phyloP scores from a whole-genome alignment of 2,888 invertebrate species.

The Drosophila austrosaltans region DNA sequence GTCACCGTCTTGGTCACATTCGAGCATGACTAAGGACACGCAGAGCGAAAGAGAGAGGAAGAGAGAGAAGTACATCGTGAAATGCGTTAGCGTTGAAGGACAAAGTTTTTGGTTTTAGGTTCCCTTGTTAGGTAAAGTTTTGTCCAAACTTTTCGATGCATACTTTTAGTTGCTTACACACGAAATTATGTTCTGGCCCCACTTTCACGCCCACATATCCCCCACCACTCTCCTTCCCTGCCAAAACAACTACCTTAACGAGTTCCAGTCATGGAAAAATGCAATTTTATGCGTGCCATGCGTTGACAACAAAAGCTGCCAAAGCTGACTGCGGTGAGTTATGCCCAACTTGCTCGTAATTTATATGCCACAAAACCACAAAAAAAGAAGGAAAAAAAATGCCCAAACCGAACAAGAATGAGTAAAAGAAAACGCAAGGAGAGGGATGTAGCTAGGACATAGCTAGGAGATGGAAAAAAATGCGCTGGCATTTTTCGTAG shows the following conservation, averaged over 20 bases:
- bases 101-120: slow-evolving; percentile 53
- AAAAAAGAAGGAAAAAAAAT: slow-evolving; percentile 23
- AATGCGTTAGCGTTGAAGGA: slow-evolving; percentile 10
- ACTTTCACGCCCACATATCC: background rate
- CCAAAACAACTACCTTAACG: slow-evolving; percentile 9
- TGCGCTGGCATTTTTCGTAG: slow-evolving; percentile 4
- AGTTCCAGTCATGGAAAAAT: slow-evolving; percentile 56
- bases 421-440: slow-evolving; percentile 8
- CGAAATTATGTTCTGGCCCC: slow-evolving; percentile 60
- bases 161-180: slow-evolving; percentile 59
- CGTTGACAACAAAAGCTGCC: slow-evolving; percentile 79
- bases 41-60: background rate
- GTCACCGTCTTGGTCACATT: slow-evolving; percentile 81
- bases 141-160: slow-evolving; percentile 61
- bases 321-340: slow-evolving; percentile 73
- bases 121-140: slow-evolving; percentile 56
- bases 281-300: slow-evolving; percentile 79
- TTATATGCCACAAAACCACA: slow-evolving; percentile 66
- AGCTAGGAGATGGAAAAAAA: background rate
- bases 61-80: background rate
- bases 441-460: background rate
- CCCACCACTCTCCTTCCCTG: background rate
- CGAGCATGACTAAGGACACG: slow-evolving; percentile 50
- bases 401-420: background rate
- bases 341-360: slow-evolving; percentile 74